Evolutionary conservation across 2,113 vertebrate genomes (phyloP), one percentile per base, ranked within the genome.

Genomic region (Otolemur garnettii): DNA sequence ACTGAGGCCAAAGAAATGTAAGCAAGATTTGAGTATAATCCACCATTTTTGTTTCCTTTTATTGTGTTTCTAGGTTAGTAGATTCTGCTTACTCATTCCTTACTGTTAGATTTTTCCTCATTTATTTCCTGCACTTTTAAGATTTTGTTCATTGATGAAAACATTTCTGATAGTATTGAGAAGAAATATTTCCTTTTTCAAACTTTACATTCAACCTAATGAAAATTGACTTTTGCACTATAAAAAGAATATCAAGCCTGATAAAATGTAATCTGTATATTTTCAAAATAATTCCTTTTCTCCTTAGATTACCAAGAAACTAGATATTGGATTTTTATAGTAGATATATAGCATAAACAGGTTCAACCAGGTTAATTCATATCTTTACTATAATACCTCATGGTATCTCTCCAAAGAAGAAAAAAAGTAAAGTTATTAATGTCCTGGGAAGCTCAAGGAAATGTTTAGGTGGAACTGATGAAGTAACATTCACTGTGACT

Each of bases 401-500:
- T 24, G 38, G 15, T 21, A 66, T 8, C 4, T 60, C 45, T 62
- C 53, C 60, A 22, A 19, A 89, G 64, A 87, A 28, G 28, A 26
- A 55, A 85, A 68, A 95, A 91, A 92, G 72, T 28, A 57, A 78
- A 93, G 57, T 86, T 35, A 71, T 69, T 68, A 90, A 71, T 82
- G 13, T 88, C 97, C 90, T 96, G 66, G 91, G 86, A 96, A 91
- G 97, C 72, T 68, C 62, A 93, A 0, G 74, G 35, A 92, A 88
- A 72, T 81, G 93, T 95, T 85, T 83, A 80, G 66, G 93, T 0
- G 0, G 72, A 96, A 89, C 45, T 93, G 68, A 79, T 80, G 53
- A 93, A 95, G 60, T 97, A 1, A 78, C 83, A 97, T 98, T 95
- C 21, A 57, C 80, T 87, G 78, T 85, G 38, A 92, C 78, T 89